Conservation (phyloP, 2,797 vertebrate species). For the Pteropus rufus region DNA sequence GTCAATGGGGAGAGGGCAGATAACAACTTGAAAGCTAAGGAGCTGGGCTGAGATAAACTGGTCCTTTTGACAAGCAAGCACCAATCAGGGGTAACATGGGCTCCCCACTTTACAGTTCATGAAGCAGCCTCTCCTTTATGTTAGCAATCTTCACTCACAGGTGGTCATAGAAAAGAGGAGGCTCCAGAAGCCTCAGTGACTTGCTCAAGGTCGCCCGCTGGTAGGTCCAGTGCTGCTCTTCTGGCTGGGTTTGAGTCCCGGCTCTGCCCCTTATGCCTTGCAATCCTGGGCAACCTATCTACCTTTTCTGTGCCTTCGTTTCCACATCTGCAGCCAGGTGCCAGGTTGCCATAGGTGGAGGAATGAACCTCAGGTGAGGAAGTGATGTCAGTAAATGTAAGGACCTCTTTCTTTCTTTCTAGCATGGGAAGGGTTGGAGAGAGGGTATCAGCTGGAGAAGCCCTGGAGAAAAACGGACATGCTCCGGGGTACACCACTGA, state of each 20-base stretch:
- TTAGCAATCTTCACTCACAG: not conserved
- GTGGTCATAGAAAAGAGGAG: not conserved
- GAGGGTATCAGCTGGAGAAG: not conserved
- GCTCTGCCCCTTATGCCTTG: not conserved
- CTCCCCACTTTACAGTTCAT: not conserved
- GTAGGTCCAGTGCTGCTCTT: not conserved
- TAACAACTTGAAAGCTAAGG: not conserved
- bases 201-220: not conserved
- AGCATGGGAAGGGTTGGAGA: not conserved
- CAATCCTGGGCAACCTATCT: not conserved
- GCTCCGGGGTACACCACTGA: accelerated
- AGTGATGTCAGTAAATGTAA: not conserved
- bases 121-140: not conserved
- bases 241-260: not conserved
- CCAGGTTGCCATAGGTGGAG: too few relatives aligned
- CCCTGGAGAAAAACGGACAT: not conserved
- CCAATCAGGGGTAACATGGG: accelerated
- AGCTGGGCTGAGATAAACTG: not conserved
- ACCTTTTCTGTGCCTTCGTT: not conserved
- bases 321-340: not conserved
- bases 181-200: not conserved
- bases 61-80: not conserved
- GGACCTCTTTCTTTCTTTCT: too few relatives aligned
- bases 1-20: not conserved
- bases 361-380: not conserved